A percentile compares a stretch with the other conserved stretches of the same genome.
phyloP scores from a whole-genome alignment of 2,113 vertebrate species.

The Cinclus cinclus region DNA sequence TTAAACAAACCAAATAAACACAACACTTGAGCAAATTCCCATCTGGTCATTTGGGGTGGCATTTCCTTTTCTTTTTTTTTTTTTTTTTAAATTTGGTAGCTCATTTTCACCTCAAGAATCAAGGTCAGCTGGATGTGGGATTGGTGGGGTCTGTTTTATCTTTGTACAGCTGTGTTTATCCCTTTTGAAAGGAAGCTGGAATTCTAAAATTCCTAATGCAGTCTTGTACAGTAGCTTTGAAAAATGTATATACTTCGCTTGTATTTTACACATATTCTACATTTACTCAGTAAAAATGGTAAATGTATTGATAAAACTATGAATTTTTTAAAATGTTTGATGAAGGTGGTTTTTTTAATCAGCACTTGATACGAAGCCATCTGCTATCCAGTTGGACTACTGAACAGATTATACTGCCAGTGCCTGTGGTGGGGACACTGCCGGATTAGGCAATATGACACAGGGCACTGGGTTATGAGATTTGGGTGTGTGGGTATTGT shows the following conservation, averaged over 20 bases:
- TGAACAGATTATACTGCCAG: constrained; percentile 38
- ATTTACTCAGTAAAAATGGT: not conserved
- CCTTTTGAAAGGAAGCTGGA: not conserved
- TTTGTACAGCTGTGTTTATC: constrained; percentile 30
- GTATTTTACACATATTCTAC: not conserved
- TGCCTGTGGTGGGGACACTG: not conserved
- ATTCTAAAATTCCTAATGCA: not conserved
- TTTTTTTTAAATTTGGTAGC: not conserved
- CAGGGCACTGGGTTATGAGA: constrained; percentile 26
- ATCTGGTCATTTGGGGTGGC: not conserved
- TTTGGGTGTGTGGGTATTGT: not conserved
- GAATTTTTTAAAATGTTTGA: not conserved
- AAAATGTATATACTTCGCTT: not conserved
- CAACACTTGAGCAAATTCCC: not conserved
- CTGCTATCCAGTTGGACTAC: constrained; percentile 52
- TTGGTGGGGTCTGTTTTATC: not conserved
- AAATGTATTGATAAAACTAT: not conserved
- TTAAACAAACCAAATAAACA: not conserved
- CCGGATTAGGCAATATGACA: constrained; percentile 34
- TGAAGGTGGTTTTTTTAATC: constrained; percentile 24
- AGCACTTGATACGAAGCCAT: constrained; percentile 40
- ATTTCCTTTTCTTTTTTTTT: not conserved
- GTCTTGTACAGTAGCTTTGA: not conserved
- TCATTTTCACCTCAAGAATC: not conserved
- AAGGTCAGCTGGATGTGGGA: not conserved